Base-by-base conservation (phyloP, 2,113 vertebrate species). In the Taurulus bubalis region DNA sequence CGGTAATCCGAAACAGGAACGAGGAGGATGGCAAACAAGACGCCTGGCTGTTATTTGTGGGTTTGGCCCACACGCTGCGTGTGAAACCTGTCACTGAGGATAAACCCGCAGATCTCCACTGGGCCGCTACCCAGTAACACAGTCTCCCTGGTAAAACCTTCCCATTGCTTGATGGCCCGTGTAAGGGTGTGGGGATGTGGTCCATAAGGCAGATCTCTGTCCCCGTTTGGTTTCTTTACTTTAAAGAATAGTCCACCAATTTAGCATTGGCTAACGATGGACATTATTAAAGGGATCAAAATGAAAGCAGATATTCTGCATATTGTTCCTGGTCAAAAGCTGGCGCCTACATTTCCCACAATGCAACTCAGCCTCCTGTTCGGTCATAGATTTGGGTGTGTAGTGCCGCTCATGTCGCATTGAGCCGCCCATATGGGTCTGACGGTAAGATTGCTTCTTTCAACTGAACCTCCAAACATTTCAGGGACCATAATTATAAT, bases 41-140 rank as follows among this genome's bases (percentile, higher is more conserved):
- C 76, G 86, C 80, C 88, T 83, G 85, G 79, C 74, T 89, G 90
- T 89, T 91, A 93, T 92, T 92, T 92, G 92, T 90, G 91, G 88
- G 88, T 82, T 91, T 89, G 91, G 88, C 90, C 88, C 82, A 78
- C 89, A 79, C 80, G 87, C 89, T 79, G 75, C 72, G 80, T 94
- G 92, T 92, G 90, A 90, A 93, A 92, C 74, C 87, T 91, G 91
- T 88, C 85, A 75, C 91, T 74, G 67, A 76, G 74, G 91, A 93
- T 93, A 89, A 91, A 93, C 15, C 38, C 38, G 34, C 75, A 84
- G 90, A 85, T 88, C 87, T 91, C 73, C 79, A 74, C 87, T 86
- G 83, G 80, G 81, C 77, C 79, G 74, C 75, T 77, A 77, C 84
- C 83, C 71, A 84, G 70, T 63, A 77, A 81, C 74, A 70, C 81